Base-by-base conservation (phyloP, 2,797 vertebrate species). In the Clarias pachynema region DNA sequence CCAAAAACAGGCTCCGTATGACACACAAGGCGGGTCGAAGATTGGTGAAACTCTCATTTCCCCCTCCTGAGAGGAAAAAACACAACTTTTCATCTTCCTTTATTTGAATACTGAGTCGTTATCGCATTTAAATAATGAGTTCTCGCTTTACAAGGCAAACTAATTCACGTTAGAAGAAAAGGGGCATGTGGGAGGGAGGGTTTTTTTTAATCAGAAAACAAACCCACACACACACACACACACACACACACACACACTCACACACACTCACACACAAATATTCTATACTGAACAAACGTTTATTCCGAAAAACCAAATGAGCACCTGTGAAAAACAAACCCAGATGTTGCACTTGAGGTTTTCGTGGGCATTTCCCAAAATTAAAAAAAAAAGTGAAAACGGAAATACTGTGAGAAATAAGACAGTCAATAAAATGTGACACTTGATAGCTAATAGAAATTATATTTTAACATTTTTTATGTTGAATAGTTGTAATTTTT, bases 301-400 rank as follows among this genome's bases (percentile, higher is more conserved):
- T 72, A 24, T 85, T 87, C 87, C 90, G 85, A 95, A 90, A 87
- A 95, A 90, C 93, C 94, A 95, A 95, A 96, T 95, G 93, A 95
- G 91, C 95, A 96, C 94, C 94, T 95, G 95, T 90, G 89, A 92
- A 92, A 86, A 10, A 90, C 89, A 92, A 93, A 69, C 93, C 94
- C 94, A 95, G 93, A 94, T 94, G 87, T 89, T 89, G 89, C 72
- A 84, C 89, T 91, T 90, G 89, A 92, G 90, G 91, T 93, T 94
- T 93, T 92, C 91, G 89, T 81, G 90, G 90, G 92, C 89, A 86
- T 59, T n/a, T 73, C 49, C 74, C 49, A 66, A 65, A 40, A 26
- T 20, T 4, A 62, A 62, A 16, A 44, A 59, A 78, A n/a, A 65
- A 26, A 80, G 5, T 65, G 5, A 49, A 80, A 44, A 44, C 4